Evolutionary conservation across 2,113 vertebrate genomes (phyloP).

Genomic region (Salvelinus namaycush): DNA sequence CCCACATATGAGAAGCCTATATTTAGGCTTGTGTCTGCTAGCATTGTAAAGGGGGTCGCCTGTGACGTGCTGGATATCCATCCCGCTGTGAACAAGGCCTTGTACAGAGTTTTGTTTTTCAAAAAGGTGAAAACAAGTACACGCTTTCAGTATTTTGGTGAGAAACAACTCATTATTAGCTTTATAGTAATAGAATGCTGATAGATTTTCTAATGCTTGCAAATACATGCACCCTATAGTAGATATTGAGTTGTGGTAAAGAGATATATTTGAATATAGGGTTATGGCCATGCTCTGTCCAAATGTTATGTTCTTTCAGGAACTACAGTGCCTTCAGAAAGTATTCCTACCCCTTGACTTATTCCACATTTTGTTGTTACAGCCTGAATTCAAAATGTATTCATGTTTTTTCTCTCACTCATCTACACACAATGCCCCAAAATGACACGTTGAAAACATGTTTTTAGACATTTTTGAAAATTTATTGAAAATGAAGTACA

Average conservation of each 20-base stretch:
- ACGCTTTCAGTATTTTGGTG: not conserved
- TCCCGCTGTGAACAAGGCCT: not conserved
- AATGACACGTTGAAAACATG: too few species aligned
- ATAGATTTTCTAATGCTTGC: not conserved
- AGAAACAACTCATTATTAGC: too few species aligned
- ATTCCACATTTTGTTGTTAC: too few species aligned
- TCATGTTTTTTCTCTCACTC: too few species aligned
- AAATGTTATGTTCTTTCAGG: not conserved
- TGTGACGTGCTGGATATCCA: constrained; percentile 15
- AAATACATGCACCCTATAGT: constrained; percentile 19
- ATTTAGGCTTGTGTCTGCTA: constrained; percentile 17
- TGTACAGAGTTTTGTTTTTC: not conserved
- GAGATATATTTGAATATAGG: too few species aligned
- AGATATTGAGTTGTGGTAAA: not conserved
- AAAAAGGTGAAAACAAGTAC: constrained; percentile 1
- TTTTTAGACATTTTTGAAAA: too few species aligned
- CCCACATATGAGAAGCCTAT: constrained; percentile 36
- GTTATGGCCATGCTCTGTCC: too few species aligned
- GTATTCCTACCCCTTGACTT: too few species aligned
- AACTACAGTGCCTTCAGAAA: not conserved
- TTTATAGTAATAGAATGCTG: too few species aligned
- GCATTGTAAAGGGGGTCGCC: constrained; percentile 27
- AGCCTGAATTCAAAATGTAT: too few species aligned
- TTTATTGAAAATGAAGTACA: too few species aligned
- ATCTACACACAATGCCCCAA: too few species aligned